These are phyloP conservation scores for Lasioglossum zephyrum DNA, from an alignment of 2,888 invertebrate genomes.

Conservation along the genomic window DNA sequence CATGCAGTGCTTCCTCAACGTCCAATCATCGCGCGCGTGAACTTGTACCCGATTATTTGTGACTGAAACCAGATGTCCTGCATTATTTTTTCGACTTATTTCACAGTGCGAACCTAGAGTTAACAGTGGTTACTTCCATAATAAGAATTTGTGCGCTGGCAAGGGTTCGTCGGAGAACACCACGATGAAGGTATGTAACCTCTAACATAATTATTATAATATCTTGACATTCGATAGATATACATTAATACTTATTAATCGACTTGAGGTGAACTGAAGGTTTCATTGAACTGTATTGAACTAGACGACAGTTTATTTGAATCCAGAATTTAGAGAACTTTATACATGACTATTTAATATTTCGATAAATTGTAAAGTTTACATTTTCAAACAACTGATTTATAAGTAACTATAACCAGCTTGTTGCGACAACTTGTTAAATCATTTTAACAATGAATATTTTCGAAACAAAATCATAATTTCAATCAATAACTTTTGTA, in stretches of 20 bases:
- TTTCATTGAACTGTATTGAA: background rate
- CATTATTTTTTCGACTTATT: background rate
- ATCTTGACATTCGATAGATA: background rate
- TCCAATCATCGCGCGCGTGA: conserved; percentile 71
- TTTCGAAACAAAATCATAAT: background rate
- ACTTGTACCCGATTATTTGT: conserved; percentile 55
- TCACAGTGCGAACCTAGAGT: conserved; percentile 28
- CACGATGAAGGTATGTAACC: conserved; percentile 48
- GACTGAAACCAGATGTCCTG: conserved; percentile 32
- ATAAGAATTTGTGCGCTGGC: background rate
- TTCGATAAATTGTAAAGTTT: background rate
- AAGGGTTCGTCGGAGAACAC: conserved; percentile 10
- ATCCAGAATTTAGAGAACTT: background rate
- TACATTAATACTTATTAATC: background rate
- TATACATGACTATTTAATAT: background rate
- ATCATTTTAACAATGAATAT: background rate
- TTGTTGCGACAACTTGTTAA: background rate
- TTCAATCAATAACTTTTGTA: background rate
- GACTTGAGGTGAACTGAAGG: background rate
- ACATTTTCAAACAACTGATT: background rate
- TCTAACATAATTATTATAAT: background rate
- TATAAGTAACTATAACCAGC: background rate
- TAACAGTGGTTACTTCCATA: conserved; percentile 20
- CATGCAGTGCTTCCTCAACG: conserved; percentile 79
- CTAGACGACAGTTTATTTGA: background rate